Evolutionary conservation across 2,113 vertebrate species (phyloP), one percentile per base, ranked within the genome.

Genomic region (Camelus dromedarius): DNA sequence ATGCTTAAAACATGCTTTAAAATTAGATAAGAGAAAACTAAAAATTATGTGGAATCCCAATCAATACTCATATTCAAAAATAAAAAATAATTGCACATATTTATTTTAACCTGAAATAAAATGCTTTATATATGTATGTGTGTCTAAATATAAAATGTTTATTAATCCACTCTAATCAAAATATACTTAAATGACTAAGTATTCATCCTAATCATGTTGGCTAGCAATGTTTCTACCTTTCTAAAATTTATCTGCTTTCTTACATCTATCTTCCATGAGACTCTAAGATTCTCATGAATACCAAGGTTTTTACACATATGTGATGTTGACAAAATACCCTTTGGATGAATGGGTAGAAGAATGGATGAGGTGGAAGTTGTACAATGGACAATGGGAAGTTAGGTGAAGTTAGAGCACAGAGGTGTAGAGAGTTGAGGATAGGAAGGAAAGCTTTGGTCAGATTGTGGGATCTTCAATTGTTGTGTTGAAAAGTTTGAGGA

Each of bases 61-160:
- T 22, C 4, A 54, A 20, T 13, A 60, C 5, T 89, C 73, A 91
- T 32, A 52, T 2, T 75, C 2, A 62, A 76, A 84, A 69, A 42
- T 10, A 80, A 38, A 12, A 89, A 58, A n/a, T 38, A 5, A 62
- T 24, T 35, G 6, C 8, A 42, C 18, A 20, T 32, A 4, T 30
- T 80, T 60, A 79, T 52, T 91, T 80, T 89, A 82, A 89, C 20
- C 8, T 32, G 12, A 70, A 89, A 48, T 82, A 42, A 93, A 91
- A 69, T 69, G 12, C 15, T 26, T 75, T 58, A 38, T 32, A 18
- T 52, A 52, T 52, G 19, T 28, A 42, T 18, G 19, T 30, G 26
- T 82, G 15, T 89, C 2, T 77, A 15, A 16, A 22, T 30, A 62
- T 30, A n/a, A 64, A 20, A 64, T 9, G 46, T 81, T 54, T 58